These are phyloP conservation scores for Protophormia terraenovae DNA, from an alignment of 2,888 invertebrate genomes.

Conservation along the genomic window DNA sequence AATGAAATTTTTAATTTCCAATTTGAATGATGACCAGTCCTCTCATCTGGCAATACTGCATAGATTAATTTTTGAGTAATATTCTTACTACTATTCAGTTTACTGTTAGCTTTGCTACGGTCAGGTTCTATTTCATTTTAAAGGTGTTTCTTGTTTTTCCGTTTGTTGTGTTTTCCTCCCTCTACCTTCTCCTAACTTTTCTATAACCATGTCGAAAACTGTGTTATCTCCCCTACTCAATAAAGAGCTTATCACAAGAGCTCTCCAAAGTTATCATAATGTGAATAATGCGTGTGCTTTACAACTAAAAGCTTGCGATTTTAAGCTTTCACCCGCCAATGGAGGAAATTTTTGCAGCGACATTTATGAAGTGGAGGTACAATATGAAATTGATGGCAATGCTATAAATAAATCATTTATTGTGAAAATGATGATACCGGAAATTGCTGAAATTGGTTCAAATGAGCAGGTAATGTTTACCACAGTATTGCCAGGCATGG, in stretches of 20 bases:
- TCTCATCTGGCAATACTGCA: no score
- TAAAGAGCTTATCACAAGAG: constrained; percentile 45
- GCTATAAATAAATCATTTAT: constrained; percentile 66
- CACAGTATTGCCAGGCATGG: constrained; percentile 72
- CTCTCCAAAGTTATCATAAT: constrained; percentile 51
- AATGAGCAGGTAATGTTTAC: constrained; percentile 73
- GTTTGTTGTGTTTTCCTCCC: not conserved
- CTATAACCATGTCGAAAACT: constrained; percentile 26
- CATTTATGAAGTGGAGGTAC: constrained; percentile 72
- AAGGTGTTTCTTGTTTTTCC: not conserved
- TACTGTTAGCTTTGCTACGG: not conserved
- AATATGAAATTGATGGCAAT: constrained; percentile 58
- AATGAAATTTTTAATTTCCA: no score
- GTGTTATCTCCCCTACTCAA: constrained; percentile 44
- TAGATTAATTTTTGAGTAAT: not conserved
- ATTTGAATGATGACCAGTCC: no score
- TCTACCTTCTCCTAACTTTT: not conserved
- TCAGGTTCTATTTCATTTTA: not conserved
- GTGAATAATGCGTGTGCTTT: constrained; percentile 21
- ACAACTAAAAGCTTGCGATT: constrained; percentile 48
- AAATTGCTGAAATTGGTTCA: constrained; percentile 71
- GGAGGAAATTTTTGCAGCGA: constrained; percentile 77
- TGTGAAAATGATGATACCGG: constrained; percentile 73
- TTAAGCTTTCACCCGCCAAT: constrained; percentile 52
- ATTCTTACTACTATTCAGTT: not conserved